Evolutionary conservation across 2,113 vertebrate species (phyloP).

Genomic region (Pitta sordida): DNA sequence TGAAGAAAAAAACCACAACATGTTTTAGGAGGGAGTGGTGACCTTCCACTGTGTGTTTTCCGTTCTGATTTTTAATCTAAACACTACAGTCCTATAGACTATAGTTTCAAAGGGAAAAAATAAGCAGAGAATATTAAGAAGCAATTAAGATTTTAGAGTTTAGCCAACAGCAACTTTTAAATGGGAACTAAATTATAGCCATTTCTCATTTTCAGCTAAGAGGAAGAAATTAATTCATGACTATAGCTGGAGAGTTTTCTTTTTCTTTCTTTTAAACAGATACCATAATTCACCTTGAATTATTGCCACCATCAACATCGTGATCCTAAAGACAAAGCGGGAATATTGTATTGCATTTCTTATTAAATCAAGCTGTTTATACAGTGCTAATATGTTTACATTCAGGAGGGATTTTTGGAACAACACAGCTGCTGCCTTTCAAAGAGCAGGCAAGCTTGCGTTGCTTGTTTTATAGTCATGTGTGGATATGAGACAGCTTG

Average conservation of each 20-base stretch:
- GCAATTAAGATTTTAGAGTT: constrained; percentile 67
- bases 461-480: not conserved
- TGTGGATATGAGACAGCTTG: constrained; percentile 14
- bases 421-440: constrained; percentile 59
- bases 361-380: constrained; percentile 58
- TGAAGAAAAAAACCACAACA: too few relatives aligned
- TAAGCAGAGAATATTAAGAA: constrained; percentile 58
- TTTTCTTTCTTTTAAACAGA: constrained; percentile 17
- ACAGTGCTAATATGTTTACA: constrained; percentile 60
- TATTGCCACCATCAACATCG: not conserved
- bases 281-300: constrained; percentile 59
- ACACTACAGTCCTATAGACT: not conserved
- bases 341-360: constrained; percentile 44
- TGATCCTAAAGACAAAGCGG: constrained; percentile 37
- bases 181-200: constrained; percentile 64
- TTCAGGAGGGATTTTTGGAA: constrained; percentile 54
- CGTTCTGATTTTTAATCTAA: constrained; percentile 28
- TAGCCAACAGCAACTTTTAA: constrained; percentile 65
- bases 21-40: not conserved
- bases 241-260: constrained; percentile 35
- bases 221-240: constrained; percentile 59
- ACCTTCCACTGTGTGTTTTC: constrained; percentile 20
- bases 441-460: constrained; percentile 14
- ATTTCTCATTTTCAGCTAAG: constrained; percentile 64
- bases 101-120: constrained; percentile 28